Percentiles rank a stretch among this genome's conserved stretches.
Evolutionary conservation across 2,797 vertebrate genomes (phyloP).

Genomic region (Chaenodraco wilsoni): DNA sequence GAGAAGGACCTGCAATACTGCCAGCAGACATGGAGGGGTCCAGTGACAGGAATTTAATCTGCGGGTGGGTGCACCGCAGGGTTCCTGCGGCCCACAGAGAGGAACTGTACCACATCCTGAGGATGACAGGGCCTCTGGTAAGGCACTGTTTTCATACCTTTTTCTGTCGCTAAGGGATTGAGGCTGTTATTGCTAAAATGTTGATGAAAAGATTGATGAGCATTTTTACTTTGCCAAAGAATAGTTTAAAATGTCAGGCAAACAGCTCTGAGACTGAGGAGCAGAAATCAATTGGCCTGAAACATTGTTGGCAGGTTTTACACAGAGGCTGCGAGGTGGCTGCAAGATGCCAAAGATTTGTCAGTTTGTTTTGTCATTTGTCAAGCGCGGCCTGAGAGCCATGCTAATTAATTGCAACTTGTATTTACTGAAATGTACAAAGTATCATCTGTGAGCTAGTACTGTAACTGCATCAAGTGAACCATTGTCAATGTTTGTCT

Average conservation of each 20-base stretch:
- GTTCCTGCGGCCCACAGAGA: conserved; percentile 73
- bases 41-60: conserved; percentile 72
- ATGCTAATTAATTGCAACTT: conserved; percentile 1
- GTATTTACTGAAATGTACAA: not conserved
- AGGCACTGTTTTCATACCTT: conserved; percentile 30
- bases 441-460: not conserved
- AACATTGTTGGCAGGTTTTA: not conserved
- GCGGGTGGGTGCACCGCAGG: conserved; percentile 56
- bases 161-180: too few species aligned
- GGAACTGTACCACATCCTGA: conserved; percentile 81
- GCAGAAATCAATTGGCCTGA: not conserved
- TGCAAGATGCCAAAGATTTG: too few species aligned
- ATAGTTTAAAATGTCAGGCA: not conserved
- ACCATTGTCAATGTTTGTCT: conserved; percentile 39
- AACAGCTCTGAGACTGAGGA: not conserved
- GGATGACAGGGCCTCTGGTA: conserved; percentile 84
- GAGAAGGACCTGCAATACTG: conserved; percentile 7
- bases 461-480: conserved; percentile 22
- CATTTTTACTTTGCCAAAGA: too few species aligned
- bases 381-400: too few species aligned
- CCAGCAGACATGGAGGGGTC: conserved; percentile 57
- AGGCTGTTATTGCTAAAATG: too few species aligned
- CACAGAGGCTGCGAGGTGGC: too few species aligned
- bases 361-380: too few species aligned
- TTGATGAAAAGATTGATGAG: too few species aligned